Evolutionary conservation across 2,797 vertebrate genomes (phyloP), one percentile per base, ranked within the genome.

Genomic region (Malurus splendens): DNA sequence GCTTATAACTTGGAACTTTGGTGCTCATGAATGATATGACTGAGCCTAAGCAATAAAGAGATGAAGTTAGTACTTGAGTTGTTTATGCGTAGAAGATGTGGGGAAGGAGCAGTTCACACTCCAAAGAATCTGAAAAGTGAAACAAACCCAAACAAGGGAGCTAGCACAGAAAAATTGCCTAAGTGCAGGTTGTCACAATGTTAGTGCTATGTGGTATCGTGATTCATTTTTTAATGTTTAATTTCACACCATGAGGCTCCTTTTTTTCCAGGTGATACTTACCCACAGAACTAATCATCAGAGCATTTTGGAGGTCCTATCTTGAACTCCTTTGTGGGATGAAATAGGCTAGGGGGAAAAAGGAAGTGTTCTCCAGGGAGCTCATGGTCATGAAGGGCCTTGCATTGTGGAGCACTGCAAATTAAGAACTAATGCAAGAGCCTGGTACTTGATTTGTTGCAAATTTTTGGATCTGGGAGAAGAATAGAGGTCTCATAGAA

Each of bases 361-460:
- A 87, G 73, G 66, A 59, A 36, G 18, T 0, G 0, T 75, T 85
- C 39, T 75, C 4, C 1, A 3, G 17, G 28, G 57, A 82, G 51
- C 22, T 61, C 33, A 7, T 32, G 41, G 7, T 54, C 1, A 0
- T 20, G 38, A 30, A 36, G 61, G 1, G 2, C 27, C 48, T 74
- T 51, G 6, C 59, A 60, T 66, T 38, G 17, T 2, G 0, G n/a
- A 73, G 25, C 3, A 2, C 42, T 62, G 42, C 67, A 86, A 77
- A 71, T 79, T 1, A 2, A 56, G 47, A n/a, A 62, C 71, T 67
- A 78, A 66, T 67, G 30, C 32, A 52, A 60, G 59, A 83, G 39
- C 6, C 70, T 87, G 48, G 8, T n/a, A 16, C 18, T 81, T 86
- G 62, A 75, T 89, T 64, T 62, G 6, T 70, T 93, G 65, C 78